Evolutionary conservation across 2,113 vertebrate genomes (phyloP).

Genomic region (Picathartes gymnocephalus): DNA sequence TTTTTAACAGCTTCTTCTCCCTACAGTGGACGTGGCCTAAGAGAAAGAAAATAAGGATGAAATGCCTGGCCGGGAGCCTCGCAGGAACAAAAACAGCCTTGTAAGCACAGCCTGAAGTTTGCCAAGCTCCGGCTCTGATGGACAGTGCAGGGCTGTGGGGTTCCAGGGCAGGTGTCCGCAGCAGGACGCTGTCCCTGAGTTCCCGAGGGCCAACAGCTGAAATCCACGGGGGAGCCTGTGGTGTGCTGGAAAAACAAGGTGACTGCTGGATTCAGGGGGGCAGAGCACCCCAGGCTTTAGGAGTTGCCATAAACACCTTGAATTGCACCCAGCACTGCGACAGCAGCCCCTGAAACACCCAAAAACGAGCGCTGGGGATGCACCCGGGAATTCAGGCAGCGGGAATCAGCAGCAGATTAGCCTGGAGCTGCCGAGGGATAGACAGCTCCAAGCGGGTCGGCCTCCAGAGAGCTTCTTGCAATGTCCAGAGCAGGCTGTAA

Average conservation of each 20-base stretch:
- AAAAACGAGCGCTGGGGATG: not conserved
- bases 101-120: not conserved
- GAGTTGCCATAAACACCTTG: rapidly evolving
- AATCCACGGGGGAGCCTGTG: not conserved
- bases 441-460: not conserved
- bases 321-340: not conserved
- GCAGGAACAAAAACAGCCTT: constrained; percentile 24
- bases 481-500: not conserved
- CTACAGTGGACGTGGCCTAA: not conserved
- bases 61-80: not conserved
- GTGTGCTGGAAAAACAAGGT: not conserved
- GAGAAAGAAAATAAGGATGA: constrained; percentile 26
- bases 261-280: not conserved
- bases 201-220: not conserved
- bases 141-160: not conserved
- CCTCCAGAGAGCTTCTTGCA: not conserved
- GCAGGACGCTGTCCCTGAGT: not conserved
- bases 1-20: not conserved
- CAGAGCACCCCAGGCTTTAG: not conserved
- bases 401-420: not conserved
- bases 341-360: not conserved
- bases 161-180: constrained; percentile 11
- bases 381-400: not conserved
- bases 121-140: not conserved
- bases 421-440: not conserved